Conservation (phyloP, 2,113 vertebrate species). For the Planiliza haematocheilus region DNA sequence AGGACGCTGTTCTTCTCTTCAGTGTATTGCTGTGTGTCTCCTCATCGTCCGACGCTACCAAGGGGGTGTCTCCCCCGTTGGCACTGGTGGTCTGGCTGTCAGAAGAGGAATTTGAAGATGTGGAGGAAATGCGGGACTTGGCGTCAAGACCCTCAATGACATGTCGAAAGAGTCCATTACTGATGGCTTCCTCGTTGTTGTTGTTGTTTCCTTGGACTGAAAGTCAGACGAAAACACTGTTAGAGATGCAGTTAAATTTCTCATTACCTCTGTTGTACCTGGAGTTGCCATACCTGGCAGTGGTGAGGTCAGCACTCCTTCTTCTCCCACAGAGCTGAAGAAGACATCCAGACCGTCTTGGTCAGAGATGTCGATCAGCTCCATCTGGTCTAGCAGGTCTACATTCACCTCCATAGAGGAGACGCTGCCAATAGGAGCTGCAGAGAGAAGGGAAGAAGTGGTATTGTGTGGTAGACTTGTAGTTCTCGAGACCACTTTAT, state of each 20-base stretch:
- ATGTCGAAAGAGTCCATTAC: conserved; percentile 83
- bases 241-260: background rate
- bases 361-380: conserved; percentile 92
- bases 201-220: conserved; percentile 63
- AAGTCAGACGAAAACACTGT: background rate
- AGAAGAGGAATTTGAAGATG: conserved; percentile 87
- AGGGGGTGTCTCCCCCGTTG: conserved; percentile 84
- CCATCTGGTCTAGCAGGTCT: conserved; percentile 95
- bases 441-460: background rate
- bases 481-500: too few relatives aligned
- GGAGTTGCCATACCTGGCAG: conserved; percentile 79
- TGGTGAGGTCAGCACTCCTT: conserved; percentile 75
- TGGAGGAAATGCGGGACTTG: conserved; percentile 90
- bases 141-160: conserved; percentile 78
- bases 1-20: conserved; percentile 33
- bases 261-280: background rate
- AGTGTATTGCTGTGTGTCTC: conserved; percentile 71
- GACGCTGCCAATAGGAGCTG: conserved; percentile 91
- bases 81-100: conserved; percentile 88
- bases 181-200: conserved; percentile 64
- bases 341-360: conserved; percentile 94
- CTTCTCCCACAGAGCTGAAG: conserved; percentile 88
- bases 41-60: conserved; percentile 88
- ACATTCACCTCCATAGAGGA: conserved; percentile 99
- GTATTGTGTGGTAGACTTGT: background rate